Evolutionary conservation across 2,113 vertebrate species (phyloP), one percentile per base, ranked within the genome.

Genomic region (Hemiscyllium ocellatum): DNA sequence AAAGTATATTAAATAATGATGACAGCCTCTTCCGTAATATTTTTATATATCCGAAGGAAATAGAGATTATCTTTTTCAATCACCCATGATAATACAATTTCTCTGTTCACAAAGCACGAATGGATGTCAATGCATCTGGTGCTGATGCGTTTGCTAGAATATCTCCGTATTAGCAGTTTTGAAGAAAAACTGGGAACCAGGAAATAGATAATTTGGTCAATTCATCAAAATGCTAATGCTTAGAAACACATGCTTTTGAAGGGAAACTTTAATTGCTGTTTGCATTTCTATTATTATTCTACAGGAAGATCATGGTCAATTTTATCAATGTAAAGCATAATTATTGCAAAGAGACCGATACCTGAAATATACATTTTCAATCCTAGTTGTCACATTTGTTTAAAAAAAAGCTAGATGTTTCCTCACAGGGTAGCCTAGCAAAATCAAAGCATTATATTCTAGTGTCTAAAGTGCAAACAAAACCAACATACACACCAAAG

Each of bases 191-290:
- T 33, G 61, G 4, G 17, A 68, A 19, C 33, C 61, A 68, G 13
- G 15, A 91, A 33, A 91, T 65, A n/a, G 56, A 91, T 91, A 93
- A 66, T 91, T 56, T 91, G 65, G 89, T 66, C 66, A 91, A 91
- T 91, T 91, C 61, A 91, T 91, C 89, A 66, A 66, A 19, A 93
- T 93, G 89, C 61, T 66, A 37, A 20, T 29, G 61, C 61, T 66
- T 7, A 68, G 61, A 42, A 66, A 66, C 29, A n/a, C 52, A 61
- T 52, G 65, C 29, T 22, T 17, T 24, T 93, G 61, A 93, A 37
- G n/a, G 61, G n/a, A 93, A 42, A 20, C 7, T 68, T 93, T 93
- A 93, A 42, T 66, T 93, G 61, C 19, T 2, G 1, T 93, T 93
- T 66, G 89, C 20, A n/a, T 22, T 68, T 68, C 89, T 66, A 22